phyloP scores from a whole-genome alignment of 2,888 invertebrate species.

The Dicyrtoma fusca region DNA sequence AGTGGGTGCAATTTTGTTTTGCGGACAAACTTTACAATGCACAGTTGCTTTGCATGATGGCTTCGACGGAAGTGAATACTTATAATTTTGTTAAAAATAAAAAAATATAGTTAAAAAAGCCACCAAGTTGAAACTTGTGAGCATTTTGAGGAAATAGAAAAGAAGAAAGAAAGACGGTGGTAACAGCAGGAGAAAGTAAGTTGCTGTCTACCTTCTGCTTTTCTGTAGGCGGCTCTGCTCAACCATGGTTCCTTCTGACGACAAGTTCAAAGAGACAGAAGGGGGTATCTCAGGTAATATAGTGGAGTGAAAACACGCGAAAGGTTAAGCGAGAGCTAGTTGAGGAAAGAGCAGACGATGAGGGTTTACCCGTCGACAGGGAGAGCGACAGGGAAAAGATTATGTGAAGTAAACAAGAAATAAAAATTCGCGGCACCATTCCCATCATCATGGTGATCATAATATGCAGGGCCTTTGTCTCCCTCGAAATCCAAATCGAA shows the following conservation, averaged over 20 bases:
- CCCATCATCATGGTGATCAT: not conserved
- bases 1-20: no score
- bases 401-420: slow-evolving; percentile 13
- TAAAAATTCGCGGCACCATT: not conserved
- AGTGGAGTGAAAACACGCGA: slow-evolving; percentile 20
- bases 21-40: no score
- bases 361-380: not conserved
- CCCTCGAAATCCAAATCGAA: not conserved
- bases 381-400: not conserved
- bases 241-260: slow-evolving; percentile 18
- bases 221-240: not conserved
- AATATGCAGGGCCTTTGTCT: not conserved
- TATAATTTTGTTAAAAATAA: no score
- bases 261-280: slow-evolving; percentile 35
- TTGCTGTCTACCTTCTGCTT: not conserved
- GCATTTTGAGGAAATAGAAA: no score
- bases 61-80: no score
- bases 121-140: no score
- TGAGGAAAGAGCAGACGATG: slow-evolving; percentile 12
- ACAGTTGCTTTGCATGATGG: no score
- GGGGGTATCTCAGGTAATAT: slow-evolving; percentile 22
- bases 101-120: no score
- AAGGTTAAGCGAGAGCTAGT: slow-evolving; percentile 26
- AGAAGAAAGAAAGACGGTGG: not conserved
- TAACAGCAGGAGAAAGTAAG: not conserved